Evolutionary conservation across 92 coral and sea anemone species (phyloP).

Genomic region (Palythoa caribaeorum): DNA sequence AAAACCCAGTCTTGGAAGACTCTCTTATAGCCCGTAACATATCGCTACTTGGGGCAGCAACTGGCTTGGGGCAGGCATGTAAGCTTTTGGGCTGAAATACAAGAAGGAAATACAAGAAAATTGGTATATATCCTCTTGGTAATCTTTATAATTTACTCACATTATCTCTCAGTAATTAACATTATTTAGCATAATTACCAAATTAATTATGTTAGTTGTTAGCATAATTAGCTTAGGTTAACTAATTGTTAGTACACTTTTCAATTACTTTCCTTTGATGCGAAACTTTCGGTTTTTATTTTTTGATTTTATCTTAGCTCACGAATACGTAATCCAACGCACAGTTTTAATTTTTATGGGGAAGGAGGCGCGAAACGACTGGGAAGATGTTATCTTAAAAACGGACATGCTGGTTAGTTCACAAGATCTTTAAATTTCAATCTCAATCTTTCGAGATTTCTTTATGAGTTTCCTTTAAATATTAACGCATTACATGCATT

Average conservation of each 20-base stretch:
- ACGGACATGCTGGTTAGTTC: background rate
- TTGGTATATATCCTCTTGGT: slow-evolving; percentile 24
- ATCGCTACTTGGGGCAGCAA: slow-evolving; percentile 78
- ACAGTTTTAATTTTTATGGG: background rate
- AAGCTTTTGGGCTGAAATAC: slow-evolving; percentile 84
- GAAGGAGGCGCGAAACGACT: background rate
- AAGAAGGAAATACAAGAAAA: slow-evolving; percentile 56
- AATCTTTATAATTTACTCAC: slow-evolving; percentile 9
- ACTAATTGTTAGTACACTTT: background rate
- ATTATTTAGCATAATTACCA: background rate
- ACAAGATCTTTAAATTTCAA: background rate
- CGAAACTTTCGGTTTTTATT: background rate
- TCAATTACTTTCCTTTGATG: background rate
- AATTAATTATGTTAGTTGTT: slow-evolving; percentile 20
- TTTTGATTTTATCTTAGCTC: background rate
- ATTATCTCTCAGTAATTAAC: slow-evolving; percentile 7
- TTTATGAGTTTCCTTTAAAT: background rate
- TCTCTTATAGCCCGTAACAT: slow-evolving; percentile 78
- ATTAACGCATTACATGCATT: slow-evolving; percentile 7
- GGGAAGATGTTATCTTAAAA: background rate
- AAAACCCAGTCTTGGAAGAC: slow-evolving; percentile 52
- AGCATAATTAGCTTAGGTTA: background rate
- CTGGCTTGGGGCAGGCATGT: slow-evolving; percentile 80
- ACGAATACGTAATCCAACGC: background rate
- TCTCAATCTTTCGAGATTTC: background rate